Evolutionary conservation across 2,113 vertebrate species (phyloP), one percentile per base, ranked within the genome.

Genomic region (Chaenogobius annularis): DNA sequence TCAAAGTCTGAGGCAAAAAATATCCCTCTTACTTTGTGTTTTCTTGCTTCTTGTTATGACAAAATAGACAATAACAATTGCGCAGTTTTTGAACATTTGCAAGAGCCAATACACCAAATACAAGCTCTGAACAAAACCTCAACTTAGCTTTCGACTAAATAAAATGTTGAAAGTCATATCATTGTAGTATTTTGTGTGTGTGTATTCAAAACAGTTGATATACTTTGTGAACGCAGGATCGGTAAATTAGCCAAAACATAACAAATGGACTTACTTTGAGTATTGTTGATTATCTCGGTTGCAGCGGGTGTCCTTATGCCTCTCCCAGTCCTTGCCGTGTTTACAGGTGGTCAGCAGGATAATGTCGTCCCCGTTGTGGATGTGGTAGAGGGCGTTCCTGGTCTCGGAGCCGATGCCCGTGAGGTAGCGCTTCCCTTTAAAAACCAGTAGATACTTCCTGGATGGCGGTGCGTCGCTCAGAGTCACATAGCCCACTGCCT

Each of bases 301-400:
- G 15, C 94, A 94, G 46, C 93, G 87, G 1, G 87, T 74, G 77
- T 95, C 94, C 83, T 94, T 94, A 78, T 95, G 93, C 61, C 89
- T 94, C 85, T 94, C 92, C 94, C 94, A 95, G 88, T 95, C 94
- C 75, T 94, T 95, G 37, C 94, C 94, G 8, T 95, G 94, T 77
- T 92, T 94, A 69, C 94, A 95, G 5, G 94, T 95, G 65, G 94
- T 95, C 87, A 94, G 85, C 77, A 94, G 91, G 65, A 94, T 79
- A 40, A 94, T 85, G 83, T 94, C 93, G 26, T 93, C 89, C 72
- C 90, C 91, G 46, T 94, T 94, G 87, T 94, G 91, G 85, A 94
- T 85, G 82, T 94, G 94, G 84, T 94, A 92, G 65, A 94, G 89
- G 65, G 94, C 94, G 17, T 94, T 94, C 87, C 93, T 92, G 0